phyloP scores from a whole-genome alignment of 2,113 vertebrate species.

The Mohoua ochrocephala region DNA sequence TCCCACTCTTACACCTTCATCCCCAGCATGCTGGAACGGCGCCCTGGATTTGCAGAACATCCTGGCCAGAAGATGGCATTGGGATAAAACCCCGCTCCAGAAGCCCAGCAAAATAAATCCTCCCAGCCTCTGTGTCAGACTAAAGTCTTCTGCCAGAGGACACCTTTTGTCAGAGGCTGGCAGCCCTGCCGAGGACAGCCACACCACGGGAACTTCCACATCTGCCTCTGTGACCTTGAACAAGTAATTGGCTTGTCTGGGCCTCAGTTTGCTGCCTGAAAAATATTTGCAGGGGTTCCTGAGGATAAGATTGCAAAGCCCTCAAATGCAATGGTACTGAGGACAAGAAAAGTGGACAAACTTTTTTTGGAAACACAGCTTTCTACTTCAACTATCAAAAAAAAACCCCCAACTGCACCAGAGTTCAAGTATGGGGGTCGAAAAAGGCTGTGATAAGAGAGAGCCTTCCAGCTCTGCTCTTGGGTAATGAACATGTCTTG shows the following conservation, averaged over 20 bases:
- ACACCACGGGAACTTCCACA: neutral
- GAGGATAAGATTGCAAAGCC: neutral
- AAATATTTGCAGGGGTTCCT: neutral
- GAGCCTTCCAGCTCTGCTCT: neutral
- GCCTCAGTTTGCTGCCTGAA: neutral
- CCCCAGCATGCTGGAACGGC: neutral
- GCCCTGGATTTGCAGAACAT: neutral
- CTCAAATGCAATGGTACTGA: neutral
- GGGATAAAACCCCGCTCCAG: neutral
- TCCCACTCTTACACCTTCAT: neutral
- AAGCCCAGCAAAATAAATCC: neutral
- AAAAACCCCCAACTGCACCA: neutral
- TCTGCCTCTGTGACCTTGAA: constrained; percentile 12
- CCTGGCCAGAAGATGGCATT: neutral
- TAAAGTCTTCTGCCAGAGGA: neutral
- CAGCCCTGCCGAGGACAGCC: neutral
- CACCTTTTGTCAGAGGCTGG: neutral
- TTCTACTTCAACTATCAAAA: neutral
- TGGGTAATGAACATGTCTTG: neutral
- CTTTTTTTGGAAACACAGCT: neutral
- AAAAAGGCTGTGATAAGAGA: neutral
- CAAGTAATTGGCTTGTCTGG: neutral
- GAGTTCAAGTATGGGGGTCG: neutral
- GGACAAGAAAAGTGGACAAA: neutral
- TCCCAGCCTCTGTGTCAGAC: neutral